These are phyloP conservation scores for Morone chrysops DNA, from an alignment of 2,113 vertebrate genomes.

Conservation along the genomic window DNA sequence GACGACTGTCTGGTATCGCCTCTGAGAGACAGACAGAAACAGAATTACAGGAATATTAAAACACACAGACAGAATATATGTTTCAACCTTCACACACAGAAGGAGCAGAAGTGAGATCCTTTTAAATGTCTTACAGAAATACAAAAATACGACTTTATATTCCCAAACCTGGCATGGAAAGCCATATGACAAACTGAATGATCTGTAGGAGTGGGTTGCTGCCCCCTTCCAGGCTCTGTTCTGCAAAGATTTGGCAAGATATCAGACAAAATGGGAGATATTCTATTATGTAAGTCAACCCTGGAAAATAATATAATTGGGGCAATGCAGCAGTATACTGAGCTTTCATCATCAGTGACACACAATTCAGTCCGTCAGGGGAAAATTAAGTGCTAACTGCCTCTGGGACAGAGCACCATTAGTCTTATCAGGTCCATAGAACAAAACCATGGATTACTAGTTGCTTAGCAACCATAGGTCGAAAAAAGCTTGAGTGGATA, in stretches of 20 bases:
- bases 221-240: constrained; percentile 43
- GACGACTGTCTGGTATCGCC: constrained; percentile 88
- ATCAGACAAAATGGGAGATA: constrained; percentile 71
- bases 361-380: constrained; percentile 55
- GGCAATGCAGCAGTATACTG: constrained; percentile 64
- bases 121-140: constrained; percentile 5
- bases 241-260: constrained; percentile 68
- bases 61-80: neutral
- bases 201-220: constrained; percentile 36
- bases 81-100: neutral
- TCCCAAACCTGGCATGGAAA: constrained; percentile 28
- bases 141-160: constrained; percentile 24
- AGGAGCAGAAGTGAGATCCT: neutral
- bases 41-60: constrained; percentile 5
- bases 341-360: constrained; percentile 67
- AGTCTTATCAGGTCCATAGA: constrained; percentile 23
- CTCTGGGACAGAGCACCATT: constrained; percentile 44
- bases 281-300: constrained; percentile 67
- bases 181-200: constrained; percentile 48
- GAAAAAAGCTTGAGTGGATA: constrained; percentile 15
- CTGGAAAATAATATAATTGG: constrained; percentile 70
- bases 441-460: constrained; percentile 49
- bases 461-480: constrained; percentile 67
- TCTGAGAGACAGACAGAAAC: constrained; percentile 72
- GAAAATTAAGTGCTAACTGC: constrained; percentile 58